Conservation (phyloP, 2,888 invertebrate genomes). For the Tetramorium bicarinatum region DNA sequence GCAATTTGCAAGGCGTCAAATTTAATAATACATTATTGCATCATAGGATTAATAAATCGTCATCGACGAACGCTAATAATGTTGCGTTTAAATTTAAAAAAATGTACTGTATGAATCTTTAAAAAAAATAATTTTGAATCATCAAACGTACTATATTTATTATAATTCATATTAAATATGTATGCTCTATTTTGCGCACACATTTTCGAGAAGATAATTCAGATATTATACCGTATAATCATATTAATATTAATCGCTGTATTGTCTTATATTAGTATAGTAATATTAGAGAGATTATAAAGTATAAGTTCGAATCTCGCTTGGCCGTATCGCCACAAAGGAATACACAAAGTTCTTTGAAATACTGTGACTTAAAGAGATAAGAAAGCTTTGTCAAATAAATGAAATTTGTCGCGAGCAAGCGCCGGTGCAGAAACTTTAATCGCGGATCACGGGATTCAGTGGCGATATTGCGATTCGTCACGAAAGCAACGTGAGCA, state of each 20-base stretch:
- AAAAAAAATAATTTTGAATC: background rate
- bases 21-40: constrained; percentile 34
- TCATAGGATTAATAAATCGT: constrained; percentile 38
- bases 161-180: background rate
- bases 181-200: background rate
- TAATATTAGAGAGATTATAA: background rate
- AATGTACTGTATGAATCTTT: background rate
- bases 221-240: background rate
- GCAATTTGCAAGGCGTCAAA: constrained; percentile 31
- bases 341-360: background rate
- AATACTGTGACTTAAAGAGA: constrained; percentile 37
- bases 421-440: constrained; percentile 58
- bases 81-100: background rate
- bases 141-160: background rate
- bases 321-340: background rate
- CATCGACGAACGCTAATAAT: background rate
- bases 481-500: constrained; percentile 63
- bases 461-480: constrained; percentile 68
- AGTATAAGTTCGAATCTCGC: constrained; percentile 11
- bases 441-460: constrained; percentile 69
- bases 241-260: constrained; percentile 3
- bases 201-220: background rate
- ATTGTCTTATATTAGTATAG: too few species aligned
- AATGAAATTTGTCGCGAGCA: constrained; percentile 44
- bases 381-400: constrained; percentile 17